A percentile compares a stretch with the other conserved stretches of the same genome.
Conservation (phyloP, 2,888 invertebrate species). For the Campopleginae sp. region DNA sequence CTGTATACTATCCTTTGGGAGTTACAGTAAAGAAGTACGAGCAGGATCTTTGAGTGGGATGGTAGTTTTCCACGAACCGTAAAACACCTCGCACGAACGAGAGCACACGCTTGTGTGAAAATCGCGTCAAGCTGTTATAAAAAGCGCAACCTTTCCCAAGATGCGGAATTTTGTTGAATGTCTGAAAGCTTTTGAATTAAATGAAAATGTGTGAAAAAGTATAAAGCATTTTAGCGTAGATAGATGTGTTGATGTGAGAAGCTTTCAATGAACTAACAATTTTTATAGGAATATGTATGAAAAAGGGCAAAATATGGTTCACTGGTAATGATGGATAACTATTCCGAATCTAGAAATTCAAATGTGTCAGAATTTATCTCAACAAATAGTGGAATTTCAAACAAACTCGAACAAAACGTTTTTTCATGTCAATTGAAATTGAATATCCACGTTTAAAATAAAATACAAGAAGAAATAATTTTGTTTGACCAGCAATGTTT, state of each 20-base stretch:
- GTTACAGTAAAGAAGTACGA: slow-evolving; percentile 28
- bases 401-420: neutral
- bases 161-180: slow-evolving; percentile 19
- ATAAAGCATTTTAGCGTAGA: neutral
- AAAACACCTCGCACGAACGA: slow-evolving; percentile 38
- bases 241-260: neutral
- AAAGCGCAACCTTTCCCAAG: slow-evolving; percentile 10
- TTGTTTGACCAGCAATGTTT: neutral
- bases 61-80: slow-evolving; percentile 14
- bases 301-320: too few relatives aligned
- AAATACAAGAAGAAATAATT: neutral
- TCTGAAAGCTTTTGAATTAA: neutral
- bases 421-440: neutral
- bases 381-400: neutral
- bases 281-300: neutral
- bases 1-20: slow-evolving; percentile 25
- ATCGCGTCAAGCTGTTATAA: slow-evolving; percentile 27
- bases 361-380: neutral
- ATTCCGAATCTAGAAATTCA: too few relatives aligned
- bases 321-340: too few relatives aligned
- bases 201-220: neutral
- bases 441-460: neutral
- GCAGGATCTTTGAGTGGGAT: slow-evolving; percentile 7
- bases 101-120: neutral
- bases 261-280: neutral